Base-by-base conservation (phyloP, 2,888 invertebrate genomes). In the Graphium colonna region DNA sequence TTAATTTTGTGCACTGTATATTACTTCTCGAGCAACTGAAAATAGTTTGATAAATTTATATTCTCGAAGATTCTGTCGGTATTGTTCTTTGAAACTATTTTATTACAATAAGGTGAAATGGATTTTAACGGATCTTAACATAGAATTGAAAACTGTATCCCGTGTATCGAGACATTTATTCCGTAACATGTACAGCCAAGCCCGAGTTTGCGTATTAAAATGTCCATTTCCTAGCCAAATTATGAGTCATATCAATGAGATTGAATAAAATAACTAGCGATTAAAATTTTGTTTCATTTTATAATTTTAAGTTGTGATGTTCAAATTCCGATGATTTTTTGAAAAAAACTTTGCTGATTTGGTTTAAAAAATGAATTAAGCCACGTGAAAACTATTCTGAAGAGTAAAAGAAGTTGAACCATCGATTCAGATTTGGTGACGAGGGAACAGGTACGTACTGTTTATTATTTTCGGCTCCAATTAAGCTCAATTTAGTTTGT, bases 201-300 rank as follows among this genome's bases (percentile, higher is more conserved):
- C 74, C 75, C 75, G 74, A 67, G 71, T 75, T 49, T 40, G 42
- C 42, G 64, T 68, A 69, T 71, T 69, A 71, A 66, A 65, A 65
- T 75, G 70, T 77, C 72, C 72, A 80, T 82, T 85, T 83, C 71
- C 79, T 87, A 84, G 87, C 84, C 85, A 86, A 84, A 84, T 81
- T 84, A 80, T 78, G 78, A 88, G 79, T 87, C 88, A 89, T 89
- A 89, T 89, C 88, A 89, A 84, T 80, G 78, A 86, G 81, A 83
- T 86, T 82, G 76, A 88, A 84, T 86, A 82, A 86, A 88, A 70
- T 82, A 83, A 73, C 74, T 86, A 85, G 82, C 65, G 80, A 80
- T 73, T 62, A 60, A 69, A 71, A 60, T 67, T n/a, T 62, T 63
- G 58, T 69, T 62, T 65, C 56, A 60, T 68, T 60, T 62, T 46